Conservation (phyloP, 1,140 invertebrate species). For the Maniola jurtina region DNA sequence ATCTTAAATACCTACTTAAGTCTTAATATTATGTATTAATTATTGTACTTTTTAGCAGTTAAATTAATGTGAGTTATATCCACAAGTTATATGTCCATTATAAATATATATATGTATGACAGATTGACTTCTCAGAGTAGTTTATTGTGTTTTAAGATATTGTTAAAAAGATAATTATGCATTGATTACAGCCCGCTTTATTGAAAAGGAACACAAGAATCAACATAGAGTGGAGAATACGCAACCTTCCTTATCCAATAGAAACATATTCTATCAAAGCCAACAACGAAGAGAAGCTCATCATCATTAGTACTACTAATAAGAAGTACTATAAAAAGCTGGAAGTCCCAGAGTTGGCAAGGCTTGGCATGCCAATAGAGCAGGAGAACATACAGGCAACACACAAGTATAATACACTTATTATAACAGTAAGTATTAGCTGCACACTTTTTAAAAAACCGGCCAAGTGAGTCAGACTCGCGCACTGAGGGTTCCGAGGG, state of each 20-base stretch:
- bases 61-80: no score
- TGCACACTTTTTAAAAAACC: not conserved
- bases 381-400: slow-evolving; percentile 82
- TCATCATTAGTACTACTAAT: slow-evolving; percentile 86
- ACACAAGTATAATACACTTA: slow-evolving; percentile 88
- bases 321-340: slow-evolving; percentile 91
- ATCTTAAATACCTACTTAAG: no score
- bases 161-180: not conserved
- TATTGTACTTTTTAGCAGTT: no score
- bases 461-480: no score
- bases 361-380: slow-evolving; percentile 81
- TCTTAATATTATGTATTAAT: no score
- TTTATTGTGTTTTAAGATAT: not conserved
- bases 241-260: slow-evolving; percentile 86
- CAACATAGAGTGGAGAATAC: slow-evolving; percentile 89
- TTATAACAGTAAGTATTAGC: slow-evolving; percentile 84
- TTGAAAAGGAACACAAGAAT: slow-evolving; percentile 85
- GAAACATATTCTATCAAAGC: slow-evolving; percentile 84
- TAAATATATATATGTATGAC: no score
- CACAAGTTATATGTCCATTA: no score
- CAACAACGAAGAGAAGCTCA: slow-evolving; percentile 80
- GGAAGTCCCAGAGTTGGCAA: slow-evolving; percentile 84
- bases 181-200: slow-evolving; percentile 82
- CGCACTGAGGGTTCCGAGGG: no score
- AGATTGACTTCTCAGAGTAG: no score